Conservation (phyloP, 2,113 vertebrate species). For the Rissa tridactyla region DNA sequence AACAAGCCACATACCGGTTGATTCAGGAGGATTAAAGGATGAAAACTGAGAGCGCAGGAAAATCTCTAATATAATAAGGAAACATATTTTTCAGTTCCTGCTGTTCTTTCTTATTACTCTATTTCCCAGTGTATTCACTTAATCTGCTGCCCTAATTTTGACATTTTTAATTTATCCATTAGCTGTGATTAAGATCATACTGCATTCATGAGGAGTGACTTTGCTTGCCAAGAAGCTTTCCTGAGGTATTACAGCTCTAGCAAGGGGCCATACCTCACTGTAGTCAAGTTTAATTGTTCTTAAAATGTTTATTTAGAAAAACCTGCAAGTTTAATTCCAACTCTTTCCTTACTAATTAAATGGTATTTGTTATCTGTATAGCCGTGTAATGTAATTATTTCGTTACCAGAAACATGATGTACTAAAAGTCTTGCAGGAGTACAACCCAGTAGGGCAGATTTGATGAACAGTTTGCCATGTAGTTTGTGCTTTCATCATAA, state of each 20-base stretch:
- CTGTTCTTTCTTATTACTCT: neutral
- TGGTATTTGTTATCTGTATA: neutral
- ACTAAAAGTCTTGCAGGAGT: neutral
- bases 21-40: neutral
- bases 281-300: neutral
- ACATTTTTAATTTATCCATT: constrained; percentile 6
- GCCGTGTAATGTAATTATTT: neutral
- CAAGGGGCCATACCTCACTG: neutral
- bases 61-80: neutral
- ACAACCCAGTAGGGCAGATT: neutral
- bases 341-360: neutral
- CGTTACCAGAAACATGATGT: neutral
- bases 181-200: neutral
- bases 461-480: neutral
- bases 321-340: neutral
- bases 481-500: neutral
- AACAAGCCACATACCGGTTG: neutral
- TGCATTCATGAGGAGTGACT: neutral
- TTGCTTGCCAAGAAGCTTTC: neutral
- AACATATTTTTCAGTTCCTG: neutral
- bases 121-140: neutral
- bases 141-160: constrained; percentile 9
- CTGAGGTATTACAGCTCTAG: neutral
- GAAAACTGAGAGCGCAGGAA: neutral
- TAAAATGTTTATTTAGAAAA: constrained; percentile 17